Base-by-base conservation (phyloP, 2,113 vertebrate species). In the Geococcyx californianus region DNA sequence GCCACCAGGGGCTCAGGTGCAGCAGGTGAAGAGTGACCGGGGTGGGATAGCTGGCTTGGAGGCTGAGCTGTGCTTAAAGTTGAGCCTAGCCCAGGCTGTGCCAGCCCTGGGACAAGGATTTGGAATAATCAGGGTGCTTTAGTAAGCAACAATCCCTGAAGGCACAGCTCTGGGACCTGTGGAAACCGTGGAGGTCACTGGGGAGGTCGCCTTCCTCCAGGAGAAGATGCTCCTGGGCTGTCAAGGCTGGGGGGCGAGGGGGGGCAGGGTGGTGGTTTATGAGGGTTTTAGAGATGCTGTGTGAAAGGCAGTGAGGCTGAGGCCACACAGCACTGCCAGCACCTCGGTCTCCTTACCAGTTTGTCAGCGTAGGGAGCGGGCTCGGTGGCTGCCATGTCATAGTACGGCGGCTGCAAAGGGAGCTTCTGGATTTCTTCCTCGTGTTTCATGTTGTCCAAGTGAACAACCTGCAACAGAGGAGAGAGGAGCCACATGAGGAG, bases 391-490 rank as follows among this genome's bases (percentile, higher is more conserved):
- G 98, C 98, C 98, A 98, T 98, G 97, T 99, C 98, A 5, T 98
- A 99, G 97, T 99, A 99, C 31, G 98, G 98, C 36, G 98, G 91
- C 96, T 99, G 98, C 16, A 98, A 97, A 42, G 98, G 97, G 81
- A 98, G 97, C 92, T 99, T 98, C 98, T 98, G 98, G 60, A 98
- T 97, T 77, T 99, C 98, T 80, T 99, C 98, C 29, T 99, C 98
- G 0, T 87, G 96, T 91, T 99, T 98, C 93, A 84, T 89, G 23
- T 90, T 96, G 97, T 99, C 99, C 64, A 99, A 96, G 92, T 98
- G 98, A 87, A 99, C 98, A 87, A 99, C 98, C 99, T 99, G 96
- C 21, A 93, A 94, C 1, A 70, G 93, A 91, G 95, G 36, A 72
- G 59, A 83, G 63, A 84, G 29, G 25, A 63, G 29, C 68, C 40